Base-by-base conservation (phyloP, 2,888 invertebrate species). In the Pemphredon lugubris region DNA sequence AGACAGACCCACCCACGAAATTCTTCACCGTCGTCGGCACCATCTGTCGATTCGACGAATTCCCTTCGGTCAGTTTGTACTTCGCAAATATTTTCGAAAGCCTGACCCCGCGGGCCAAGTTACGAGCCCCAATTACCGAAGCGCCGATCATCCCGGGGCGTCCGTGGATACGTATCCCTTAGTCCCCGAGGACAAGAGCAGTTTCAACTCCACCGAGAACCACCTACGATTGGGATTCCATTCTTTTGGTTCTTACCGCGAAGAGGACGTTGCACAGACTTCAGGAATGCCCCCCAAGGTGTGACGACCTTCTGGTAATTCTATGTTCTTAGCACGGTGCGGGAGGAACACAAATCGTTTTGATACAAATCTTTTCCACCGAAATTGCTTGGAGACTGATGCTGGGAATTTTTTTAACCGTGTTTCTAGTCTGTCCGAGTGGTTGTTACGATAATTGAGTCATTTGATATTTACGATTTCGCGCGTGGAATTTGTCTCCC, bases 1-100 rank as follows among this genome's bases (percentile, higher is more conserved):
- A n/a, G n/a, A n/a, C n/a, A 26, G 74, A 78, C 69, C 85, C 86
- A 85, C 84, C 86, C 84, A 86, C 86, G 83, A 82, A 83, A 84
- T 85, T 84, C 82, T 76, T 64, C 63, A 40, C 50, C 59, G 65
- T 73, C 72, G 68, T 73, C 66, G 57, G 73, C 30, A 44, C 69
- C 69, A 77, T 73, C 72, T 77, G 79, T 77, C 84, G 75, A 75
- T 83, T 80, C 84, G 80, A 83, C 81, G 83, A 82, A 84, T 79
- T 73, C 64, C 53, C 7, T 20, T 18, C 40, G 51, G n/a, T n/a
- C n/a, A n/a, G 21, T 50, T 30, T 39, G 23, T 48, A 47, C 53
- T 77, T 58, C 55, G 34, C 57, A 53, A 66, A 75, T 66, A 66
- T 80, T 69, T 69, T 72, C 53, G 53, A 72, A 80, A 72, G 64